A percentile compares a stretch with the other conserved stretches of the same genome.
Evolutionary conservation across 1,140 invertebrate genomes (phyloP).

Genomic region (Potamilus streckersoni): DNA sequence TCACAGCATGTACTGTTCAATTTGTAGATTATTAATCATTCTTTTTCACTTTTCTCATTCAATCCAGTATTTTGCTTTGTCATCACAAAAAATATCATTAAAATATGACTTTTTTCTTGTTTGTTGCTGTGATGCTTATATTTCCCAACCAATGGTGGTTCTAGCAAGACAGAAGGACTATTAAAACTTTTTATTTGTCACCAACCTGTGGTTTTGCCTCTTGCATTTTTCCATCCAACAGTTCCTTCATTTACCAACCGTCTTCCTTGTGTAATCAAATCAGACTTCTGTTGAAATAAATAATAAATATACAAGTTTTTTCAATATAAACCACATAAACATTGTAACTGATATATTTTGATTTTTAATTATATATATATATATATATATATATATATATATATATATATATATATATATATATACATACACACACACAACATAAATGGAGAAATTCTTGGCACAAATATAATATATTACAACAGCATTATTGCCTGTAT

Average conservation of each 20-base stretch:
- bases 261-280: constrained; percentile 85
- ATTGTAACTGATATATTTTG: too few relatives aligned
- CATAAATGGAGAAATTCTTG: too few relatives aligned
- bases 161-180: background rate
- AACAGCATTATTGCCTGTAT: too few relatives aligned
- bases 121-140: background rate
- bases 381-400: too few relatives aligned
- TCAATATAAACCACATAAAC: too few relatives aligned
- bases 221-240: constrained; percentile 66
- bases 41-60: background rate
- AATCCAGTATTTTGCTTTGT: background rate
- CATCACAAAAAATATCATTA: background rate
- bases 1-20: background rate
- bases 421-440: too few relatives aligned
- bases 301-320: background rate
- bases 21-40: background rate
- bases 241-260: constrained; percentile 73
- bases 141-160: background rate
- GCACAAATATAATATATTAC: too few relatives aligned
- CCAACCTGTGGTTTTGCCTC: constrained; percentile 55
- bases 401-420: too few relatives aligned
- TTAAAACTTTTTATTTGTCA: background rate
- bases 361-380: too few relatives aligned
- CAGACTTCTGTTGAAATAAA: constrained; percentile 77
- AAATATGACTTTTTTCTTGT: too few relatives aligned